These are phyloP conservation scores for Ceratina calcarata DNA, from an alignment of 1,140 invertebrate genomes.

Conservation along the genomic window DNA sequence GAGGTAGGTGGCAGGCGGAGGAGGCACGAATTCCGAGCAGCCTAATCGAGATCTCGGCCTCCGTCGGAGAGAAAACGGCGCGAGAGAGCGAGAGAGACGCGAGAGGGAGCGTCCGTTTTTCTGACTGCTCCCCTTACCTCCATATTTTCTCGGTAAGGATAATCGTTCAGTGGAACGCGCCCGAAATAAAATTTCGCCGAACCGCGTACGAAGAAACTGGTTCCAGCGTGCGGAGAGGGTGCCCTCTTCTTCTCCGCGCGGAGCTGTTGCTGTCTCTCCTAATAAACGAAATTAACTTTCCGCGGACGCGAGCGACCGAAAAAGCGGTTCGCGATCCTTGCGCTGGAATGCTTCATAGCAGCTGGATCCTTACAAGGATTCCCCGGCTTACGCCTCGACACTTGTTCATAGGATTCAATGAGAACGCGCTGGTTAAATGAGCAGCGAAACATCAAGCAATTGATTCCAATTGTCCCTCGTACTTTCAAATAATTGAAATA, in stretches of 20 bases:
- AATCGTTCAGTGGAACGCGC: conserved; percentile 59
- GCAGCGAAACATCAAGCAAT: neutral
- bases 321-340: conserved; percentile 58
- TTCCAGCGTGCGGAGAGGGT: conserved; percentile 32
- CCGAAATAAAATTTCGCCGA: conserved; percentile 65
- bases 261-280: conserved; percentile 12
- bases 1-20: neutral
- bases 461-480: no score
- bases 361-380: conserved; percentile 29
- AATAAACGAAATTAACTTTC: conserved; percentile 68
- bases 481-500: no score
- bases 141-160: conserved; percentile 64
- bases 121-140: conserved; percentile 46
- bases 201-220: conserved; percentile 53
- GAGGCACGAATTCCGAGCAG: neutral
- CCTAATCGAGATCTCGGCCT: conserved; percentile 6
- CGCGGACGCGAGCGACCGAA: conserved; percentile 47
- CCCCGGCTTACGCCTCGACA: conserved; percentile 8
- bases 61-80: no score
- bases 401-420: neutral
- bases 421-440: conserved; percentile 7
- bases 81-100: neutral
- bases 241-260: conserved; percentile 10
- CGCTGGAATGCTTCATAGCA: conserved; percentile 46
- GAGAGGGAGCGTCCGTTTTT: conserved; percentile 38